These are phyloP conservation scores for Limnodromus scolopaceus DNA, from an alignment of 2,797 vertebrate species.

Conservation along the genomic window DNA sequence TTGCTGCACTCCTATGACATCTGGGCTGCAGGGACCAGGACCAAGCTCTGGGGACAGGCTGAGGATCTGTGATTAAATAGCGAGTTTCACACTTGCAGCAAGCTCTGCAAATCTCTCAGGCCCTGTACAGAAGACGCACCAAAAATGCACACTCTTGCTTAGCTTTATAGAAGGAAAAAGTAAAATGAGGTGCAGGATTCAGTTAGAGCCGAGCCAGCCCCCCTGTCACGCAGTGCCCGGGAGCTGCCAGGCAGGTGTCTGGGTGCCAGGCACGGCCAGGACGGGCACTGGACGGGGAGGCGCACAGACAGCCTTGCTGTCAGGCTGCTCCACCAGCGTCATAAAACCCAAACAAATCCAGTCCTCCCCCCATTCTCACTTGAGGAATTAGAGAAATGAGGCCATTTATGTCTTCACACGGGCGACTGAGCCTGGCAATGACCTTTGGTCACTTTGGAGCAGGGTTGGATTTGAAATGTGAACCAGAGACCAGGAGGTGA, in stretches of 20 bases:
- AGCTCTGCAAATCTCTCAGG: neutral
- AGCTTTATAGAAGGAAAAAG: neutral
- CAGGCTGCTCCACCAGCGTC: neutral
- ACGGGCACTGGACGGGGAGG: fast-evolving
- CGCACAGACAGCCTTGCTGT: neutral
- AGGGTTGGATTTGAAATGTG: constrained; percentile 70
- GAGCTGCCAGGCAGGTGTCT: neutral
- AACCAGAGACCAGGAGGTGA: constrained; percentile 69
- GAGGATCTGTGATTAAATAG: neutral
- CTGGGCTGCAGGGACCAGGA: neutral
- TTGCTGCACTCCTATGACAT: neutral
- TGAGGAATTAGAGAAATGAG: constrained; percentile 58
- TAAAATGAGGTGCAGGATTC: neutral
- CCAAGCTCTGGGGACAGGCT: neutral
- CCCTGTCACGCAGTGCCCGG: neutral
- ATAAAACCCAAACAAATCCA: constrained; percentile 19
- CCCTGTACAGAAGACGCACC: neutral
- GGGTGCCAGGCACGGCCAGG: neutral
- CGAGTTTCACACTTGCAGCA: neutral
- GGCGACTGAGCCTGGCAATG: constrained; percentile 50
- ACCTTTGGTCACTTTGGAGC: constrained; percentile 61
- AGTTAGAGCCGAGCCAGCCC: neutral
- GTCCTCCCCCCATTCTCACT: neutral
- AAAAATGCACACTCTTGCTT: neutral
- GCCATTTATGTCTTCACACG: constrained; percentile 47